Percentiles rank a stretch among this genome's conserved stretches.
Evolutionary conservation across 2,888 invertebrate genomes (phyloP).

Genomic region (Cerastis leucographa): DNA sequence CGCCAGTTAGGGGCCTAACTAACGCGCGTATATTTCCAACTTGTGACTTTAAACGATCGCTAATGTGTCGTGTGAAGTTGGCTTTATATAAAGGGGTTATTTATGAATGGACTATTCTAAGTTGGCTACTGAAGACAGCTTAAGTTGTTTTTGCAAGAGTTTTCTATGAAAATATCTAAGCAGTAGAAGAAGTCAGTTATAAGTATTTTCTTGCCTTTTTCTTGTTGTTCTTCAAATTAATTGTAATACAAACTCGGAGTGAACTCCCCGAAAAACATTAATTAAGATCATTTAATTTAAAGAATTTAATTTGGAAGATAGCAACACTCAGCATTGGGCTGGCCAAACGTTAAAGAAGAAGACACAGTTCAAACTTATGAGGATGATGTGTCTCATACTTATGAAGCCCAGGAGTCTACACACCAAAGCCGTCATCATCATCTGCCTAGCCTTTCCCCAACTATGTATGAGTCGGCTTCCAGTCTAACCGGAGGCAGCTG

Average conservation of each 20-base stretch:
- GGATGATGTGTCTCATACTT: background rate
- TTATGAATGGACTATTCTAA: background rate
- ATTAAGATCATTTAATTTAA: background rate
- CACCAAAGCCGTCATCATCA: too few species aligned
- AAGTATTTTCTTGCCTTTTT: too few species aligned
- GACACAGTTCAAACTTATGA: background rate
- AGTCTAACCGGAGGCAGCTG: too few species aligned
- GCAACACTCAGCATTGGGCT: background rate
- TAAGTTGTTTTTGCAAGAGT: background rate
- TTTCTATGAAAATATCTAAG: background rate
- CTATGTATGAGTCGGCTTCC: too few species aligned
- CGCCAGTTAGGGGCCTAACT: background rate
- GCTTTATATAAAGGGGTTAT: constrained; percentile 11
- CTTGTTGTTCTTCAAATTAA: too few species aligned
- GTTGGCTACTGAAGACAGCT: background rate
- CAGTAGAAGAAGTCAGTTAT: background rate
- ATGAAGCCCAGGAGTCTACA: background rate
- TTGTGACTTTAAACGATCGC: constrained; percentile 26
- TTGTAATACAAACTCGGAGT: background rate
- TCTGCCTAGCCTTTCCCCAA: too few species aligned
- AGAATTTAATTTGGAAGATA: background rate
- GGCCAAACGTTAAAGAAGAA: background rate
- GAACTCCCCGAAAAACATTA: background rate
- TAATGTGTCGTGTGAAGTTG: constrained; percentile 38
- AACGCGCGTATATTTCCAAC: constrained; percentile 42